phyloP scores from a whole-genome alignment of 30 jellyfish, hydroid and myxozoan genomes.

The Hydractinia echinata region DNA sequence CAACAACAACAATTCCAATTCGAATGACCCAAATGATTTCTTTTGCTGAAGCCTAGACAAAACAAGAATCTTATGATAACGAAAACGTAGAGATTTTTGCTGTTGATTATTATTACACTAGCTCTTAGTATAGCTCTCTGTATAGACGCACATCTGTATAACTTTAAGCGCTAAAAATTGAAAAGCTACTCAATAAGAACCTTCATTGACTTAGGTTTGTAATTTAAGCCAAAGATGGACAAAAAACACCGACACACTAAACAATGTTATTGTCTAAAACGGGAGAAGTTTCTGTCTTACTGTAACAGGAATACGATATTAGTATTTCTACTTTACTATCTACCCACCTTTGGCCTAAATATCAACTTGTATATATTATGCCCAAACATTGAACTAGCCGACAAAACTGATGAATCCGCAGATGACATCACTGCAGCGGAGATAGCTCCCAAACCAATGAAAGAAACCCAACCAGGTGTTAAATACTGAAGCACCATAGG shows the following conservation, averaged over 20 bases:
- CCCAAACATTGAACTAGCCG: conserved; percentile 45
- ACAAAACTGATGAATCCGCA: conserved; percentile 48
- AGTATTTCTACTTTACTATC: neutral
- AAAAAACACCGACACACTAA: too few species aligned
- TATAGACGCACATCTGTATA: too few species aligned
- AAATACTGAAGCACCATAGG: conserved; percentile 40
- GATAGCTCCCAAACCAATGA: conserved; percentile 49
- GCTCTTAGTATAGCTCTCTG: too few species aligned
- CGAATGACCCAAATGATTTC: conserved; percentile 48
- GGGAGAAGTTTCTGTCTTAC: neutral
- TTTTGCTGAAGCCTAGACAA: conserved; percentile 29
- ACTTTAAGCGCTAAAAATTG: too few species aligned
- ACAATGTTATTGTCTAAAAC: too few species aligned
- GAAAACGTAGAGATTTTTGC: too few species aligned
- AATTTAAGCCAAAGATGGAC: too few species aligned
- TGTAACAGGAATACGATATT: neutral
- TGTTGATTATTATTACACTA: too few species aligned
- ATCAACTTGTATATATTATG: conserved; percentile 40
- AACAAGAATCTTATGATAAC: neutral
- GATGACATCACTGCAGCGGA: conserved; percentile 51
- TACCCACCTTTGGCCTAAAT: conserved; percentile 18
- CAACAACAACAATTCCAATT: conserved; percentile 32
- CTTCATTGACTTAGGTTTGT: too few species aligned
- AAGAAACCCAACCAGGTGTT: conserved; percentile 44
- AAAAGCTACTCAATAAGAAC: too few species aligned